These are phyloP conservation scores for Euproctis similis DNA, from an alignment of 2,888 invertebrate genomes.

Conservation along the genomic window DNA sequence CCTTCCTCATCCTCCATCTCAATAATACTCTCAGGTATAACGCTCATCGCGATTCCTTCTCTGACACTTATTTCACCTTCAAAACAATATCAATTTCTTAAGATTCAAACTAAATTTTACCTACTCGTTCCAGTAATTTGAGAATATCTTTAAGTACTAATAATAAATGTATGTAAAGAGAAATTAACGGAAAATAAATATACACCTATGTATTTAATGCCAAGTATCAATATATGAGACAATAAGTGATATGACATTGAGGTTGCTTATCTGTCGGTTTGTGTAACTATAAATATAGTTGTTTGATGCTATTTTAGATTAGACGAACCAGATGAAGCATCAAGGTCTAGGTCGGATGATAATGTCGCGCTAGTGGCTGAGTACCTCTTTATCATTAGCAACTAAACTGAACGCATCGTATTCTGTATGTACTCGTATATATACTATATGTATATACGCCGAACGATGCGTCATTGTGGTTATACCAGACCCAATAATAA, in stretches of 20 bases:
- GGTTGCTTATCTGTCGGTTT: slow-evolving; percentile 1
- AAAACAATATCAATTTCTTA: no score
- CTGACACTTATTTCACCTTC: no score
- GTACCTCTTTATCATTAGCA: slow-evolving; percentile 6
- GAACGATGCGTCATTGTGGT: no score
- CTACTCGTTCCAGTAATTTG: no score
- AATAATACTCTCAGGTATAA: slow-evolving; percentile 20
- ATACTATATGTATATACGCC: no score
- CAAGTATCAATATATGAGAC: slow-evolving; percentile 14
- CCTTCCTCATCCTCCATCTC: slow-evolving; percentile 31
- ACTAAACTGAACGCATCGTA: no score
- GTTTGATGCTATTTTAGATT: slow-evolving; percentile 18
- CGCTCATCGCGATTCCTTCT: slow-evolving; percentile 29
- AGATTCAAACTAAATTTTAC: no score
- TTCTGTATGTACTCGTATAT: no score
- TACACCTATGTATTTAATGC: slow-evolving; percentile 31
- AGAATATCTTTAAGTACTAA: no score
- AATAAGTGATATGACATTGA: slow-evolving; percentile 2
- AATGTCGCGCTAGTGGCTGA: slow-evolving; percentile 30
- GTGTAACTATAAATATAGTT: slow-evolving; percentile 20
- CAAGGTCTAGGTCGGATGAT: slow-evolving; percentile 49
- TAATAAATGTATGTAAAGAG: no score
- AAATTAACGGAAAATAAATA: no score
- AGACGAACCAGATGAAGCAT: slow-evolving; percentile 29
- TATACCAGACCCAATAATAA: no score